Evolutionary conservation across 2,888 invertebrate species (phyloP), one percentile per base, ranked within the genome.

Genomic region (Chloroclystis v-ata): DNA sequence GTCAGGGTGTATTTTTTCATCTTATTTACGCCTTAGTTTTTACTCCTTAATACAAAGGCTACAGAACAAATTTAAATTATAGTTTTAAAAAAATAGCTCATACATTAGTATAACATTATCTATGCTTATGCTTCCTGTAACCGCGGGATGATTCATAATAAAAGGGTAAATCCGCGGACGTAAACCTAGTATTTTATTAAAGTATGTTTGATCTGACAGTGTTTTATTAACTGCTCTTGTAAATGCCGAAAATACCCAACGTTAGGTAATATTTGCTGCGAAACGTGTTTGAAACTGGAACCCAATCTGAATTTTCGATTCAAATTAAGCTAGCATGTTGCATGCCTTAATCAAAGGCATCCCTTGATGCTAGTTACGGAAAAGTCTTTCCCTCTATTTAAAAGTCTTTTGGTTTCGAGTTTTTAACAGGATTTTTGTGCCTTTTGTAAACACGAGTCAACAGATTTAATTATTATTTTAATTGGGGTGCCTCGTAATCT

Each of bases 301-400:
- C 24, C 32, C 37, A 39, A 29, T 29, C 43, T 49, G 37, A 20
- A 50, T 49, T 52, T 49, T 42, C 50, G 43, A 52, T 43, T 51
- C 45, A 41, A 54, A 55, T 50, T 46, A 49, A 42, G 29, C 50
- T 45, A 49, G 47, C 43, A 45, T 45, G 45, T 39, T 42, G 30
- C n/a, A 30, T 20, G 35, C 54, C 56, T 58, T 58, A 50, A 58
- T 54, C 56, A 49, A 47, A 30, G 47, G 43, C 24, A 48, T 48
- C 57, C 56, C 56, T 54, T 52, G 49, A 45, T 39, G 44, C 38
- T 50, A 48, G 47, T 48, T 52, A 42, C 14, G 28, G 28, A 37
- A 43, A 53, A 49, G 40, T 49, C 30, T 41, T 47, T 43, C 32
- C 33, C 47, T 39, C 13, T 26, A 47, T 50, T 47, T 39, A 41